Percentiles rank a stretch among this genome's conserved stretches.
Conservation (phyloP, 2,888 invertebrate species). For the Platycnemis pennipes region DNA sequence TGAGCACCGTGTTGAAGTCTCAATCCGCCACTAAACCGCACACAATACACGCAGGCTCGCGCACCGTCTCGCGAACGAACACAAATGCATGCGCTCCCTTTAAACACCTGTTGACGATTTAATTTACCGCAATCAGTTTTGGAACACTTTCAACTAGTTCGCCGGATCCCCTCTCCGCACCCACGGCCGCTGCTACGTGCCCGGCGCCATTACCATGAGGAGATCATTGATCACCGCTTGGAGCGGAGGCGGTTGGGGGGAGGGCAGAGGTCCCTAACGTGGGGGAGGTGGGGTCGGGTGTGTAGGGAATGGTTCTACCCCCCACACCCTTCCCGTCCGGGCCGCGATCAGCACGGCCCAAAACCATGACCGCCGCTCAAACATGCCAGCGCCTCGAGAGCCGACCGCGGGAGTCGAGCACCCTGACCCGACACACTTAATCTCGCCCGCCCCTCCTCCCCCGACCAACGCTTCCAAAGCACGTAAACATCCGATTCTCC, state of each 20-base stretch:
- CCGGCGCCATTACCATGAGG: slow-evolving; percentile 65
- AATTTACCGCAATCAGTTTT: slow-evolving; percentile 67
- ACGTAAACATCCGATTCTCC: neutral
- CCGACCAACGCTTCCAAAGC: neutral
- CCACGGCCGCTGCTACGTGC: neutral
- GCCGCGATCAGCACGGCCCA: neutral
- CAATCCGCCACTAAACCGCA: neutral
- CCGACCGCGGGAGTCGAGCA: neutral
- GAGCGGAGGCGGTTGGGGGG: neutral
- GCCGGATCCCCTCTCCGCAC: neutral
- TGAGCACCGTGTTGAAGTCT: slow-evolving; percentile 40
- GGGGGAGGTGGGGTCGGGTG: neutral
- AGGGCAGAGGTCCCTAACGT: neutral
- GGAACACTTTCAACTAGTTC: slow-evolving; percentile 68
- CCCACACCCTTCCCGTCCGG: neutral
- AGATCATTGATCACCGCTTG: slow-evolving; percentile 43
- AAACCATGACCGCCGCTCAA: neutral
- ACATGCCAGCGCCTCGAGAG: neutral
- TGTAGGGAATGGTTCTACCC: neutral
- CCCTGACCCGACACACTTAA: neutral
- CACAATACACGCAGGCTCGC: neutral
- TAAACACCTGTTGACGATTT: slow-evolving; percentile 68
- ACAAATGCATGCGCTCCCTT: slow-evolving; percentile 47
- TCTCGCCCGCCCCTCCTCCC: neutral
- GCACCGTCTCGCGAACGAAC: neutral